Conservation (phyloP, 2,888 invertebrate genomes). For the Lepidocyrtoides sp. region DNA sequence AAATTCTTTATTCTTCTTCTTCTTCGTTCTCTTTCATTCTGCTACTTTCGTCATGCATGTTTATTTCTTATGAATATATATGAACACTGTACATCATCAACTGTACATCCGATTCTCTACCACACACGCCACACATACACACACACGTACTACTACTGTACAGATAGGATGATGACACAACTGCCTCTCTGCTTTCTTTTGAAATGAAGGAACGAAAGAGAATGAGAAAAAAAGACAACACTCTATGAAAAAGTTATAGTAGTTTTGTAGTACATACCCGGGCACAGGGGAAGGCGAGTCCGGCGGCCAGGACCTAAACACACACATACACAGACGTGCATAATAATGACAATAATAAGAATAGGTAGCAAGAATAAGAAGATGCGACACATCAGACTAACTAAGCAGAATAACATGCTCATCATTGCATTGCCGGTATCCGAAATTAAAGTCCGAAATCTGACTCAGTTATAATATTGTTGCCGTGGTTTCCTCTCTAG, state of each 20-base stretch:
- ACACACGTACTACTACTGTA: background rate
- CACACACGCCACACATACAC: conserved; percentile 1
- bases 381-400: too few species aligned
- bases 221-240: conserved; percentile 4
- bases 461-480: too few species aligned
- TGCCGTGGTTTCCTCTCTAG: too few species aligned
- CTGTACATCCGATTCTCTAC: background rate
- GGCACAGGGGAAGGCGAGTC: conserved; percentile 85
- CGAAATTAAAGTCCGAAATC: too few species aligned
- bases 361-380: background rate
- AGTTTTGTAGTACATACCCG: conserved; percentile 80
- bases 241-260: conserved; percentile 42
- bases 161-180: conserved; percentile 67
- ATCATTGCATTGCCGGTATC: too few species aligned
- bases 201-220: conserved; percentile 27
- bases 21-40: conserved; percentile 67
- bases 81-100: conserved; percentile 46
- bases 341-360: background rate
- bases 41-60: conserved; percentile 73
- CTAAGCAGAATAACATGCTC: too few species aligned
- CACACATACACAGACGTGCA: conserved; percentile 61
- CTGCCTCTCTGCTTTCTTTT: conserved; percentile 28
- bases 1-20: conserved; percentile 49
- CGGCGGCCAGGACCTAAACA: conserved; percentile 84
- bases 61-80: conserved; percentile 51